Conservation (phyloP, 53 echinoderm and acorn worm species). For the Paracentrotus lividus region DNA sequence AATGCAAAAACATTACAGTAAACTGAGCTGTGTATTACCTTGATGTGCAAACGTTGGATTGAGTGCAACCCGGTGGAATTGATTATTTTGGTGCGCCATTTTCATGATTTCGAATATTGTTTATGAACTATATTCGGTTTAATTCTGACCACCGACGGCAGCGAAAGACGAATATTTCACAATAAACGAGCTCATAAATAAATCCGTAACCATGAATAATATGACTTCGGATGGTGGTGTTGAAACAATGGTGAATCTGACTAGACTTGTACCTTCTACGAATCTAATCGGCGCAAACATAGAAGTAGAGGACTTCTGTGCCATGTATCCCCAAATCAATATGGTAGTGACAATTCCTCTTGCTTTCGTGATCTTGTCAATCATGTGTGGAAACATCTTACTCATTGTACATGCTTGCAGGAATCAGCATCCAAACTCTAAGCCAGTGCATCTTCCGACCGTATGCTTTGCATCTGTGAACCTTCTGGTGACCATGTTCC, state of each 20-base stretch:
- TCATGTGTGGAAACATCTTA: constrained; percentile 21
- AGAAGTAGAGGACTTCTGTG: constrained; percentile 19
- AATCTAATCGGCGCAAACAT: not conserved
- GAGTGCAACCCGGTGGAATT: not conserved
- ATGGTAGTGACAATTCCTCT: constrained; percentile 57
- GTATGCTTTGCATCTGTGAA: constrained; percentile 60
- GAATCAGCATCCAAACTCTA: constrained; percentile 50
- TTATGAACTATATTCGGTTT: not conserved
- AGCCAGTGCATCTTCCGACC: constrained; percentile 42
- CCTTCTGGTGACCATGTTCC: not conserved
- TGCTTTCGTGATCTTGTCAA: constrained; percentile 8
- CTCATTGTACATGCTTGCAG: constrained; percentile 38
- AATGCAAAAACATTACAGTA: no score
- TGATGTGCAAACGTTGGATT: no score
- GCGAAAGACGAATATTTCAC: constrained; percentile 31
- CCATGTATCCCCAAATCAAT: not conserved
- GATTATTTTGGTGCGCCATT: not conserved
- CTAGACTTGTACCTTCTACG: not conserved
- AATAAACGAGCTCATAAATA: not conserved
- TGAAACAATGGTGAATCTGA: not conserved
- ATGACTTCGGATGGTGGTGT: not conserved
- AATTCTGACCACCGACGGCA: not conserved
- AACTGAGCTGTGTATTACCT: no score
- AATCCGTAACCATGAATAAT: no score
- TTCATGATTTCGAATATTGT: not conserved